These are phyloP conservation scores for Tichodroma muraria DNA, from an alignment of 2,113 vertebrate species.

Conservation along the genomic window DNA sequence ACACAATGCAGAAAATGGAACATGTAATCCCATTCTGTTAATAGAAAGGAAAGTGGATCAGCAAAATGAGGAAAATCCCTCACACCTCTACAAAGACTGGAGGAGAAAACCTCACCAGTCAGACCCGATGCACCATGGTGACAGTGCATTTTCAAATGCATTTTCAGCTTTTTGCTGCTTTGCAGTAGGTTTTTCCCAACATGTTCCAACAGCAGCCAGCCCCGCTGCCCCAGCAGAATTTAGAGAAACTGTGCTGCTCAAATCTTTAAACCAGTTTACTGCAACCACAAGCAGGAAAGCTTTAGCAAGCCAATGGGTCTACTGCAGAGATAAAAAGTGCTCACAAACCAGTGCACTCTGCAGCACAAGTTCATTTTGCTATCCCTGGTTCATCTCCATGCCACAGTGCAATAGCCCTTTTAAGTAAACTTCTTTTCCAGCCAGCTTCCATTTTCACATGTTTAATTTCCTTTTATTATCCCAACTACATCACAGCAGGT, in stretches of 20 bases:
- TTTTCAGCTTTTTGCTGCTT: conserved; percentile 26
- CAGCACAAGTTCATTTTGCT: not conserved
- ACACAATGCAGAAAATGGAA: not conserved
- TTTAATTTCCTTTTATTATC: not conserved
- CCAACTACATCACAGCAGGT: not conserved
- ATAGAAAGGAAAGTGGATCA: not conserved
- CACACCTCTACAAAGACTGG: not conserved
- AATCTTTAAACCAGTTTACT: not conserved
- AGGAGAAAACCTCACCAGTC: not conserved
- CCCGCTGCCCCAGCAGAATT: not conserved
- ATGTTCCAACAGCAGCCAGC: not conserved
- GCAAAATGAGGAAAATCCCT: conserved; percentile 38
- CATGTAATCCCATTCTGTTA: not conserved
- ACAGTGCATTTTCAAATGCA: not conserved
- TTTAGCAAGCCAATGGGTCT: not conserved
- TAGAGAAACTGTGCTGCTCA: not conserved
- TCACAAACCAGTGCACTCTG: not conserved
- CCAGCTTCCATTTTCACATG: not conserved
- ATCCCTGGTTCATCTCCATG: not conserved
- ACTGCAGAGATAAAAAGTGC: not conserved
- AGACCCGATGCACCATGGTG: not conserved
- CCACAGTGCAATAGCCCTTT: not conserved
- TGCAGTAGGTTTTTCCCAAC: conserved; percentile 4
- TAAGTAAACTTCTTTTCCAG: not conserved
- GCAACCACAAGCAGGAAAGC: not conserved